Evolutionary conservation across 2,113 vertebrate genomes (phyloP).

Genomic region (Laticauda colubrina): DNA sequence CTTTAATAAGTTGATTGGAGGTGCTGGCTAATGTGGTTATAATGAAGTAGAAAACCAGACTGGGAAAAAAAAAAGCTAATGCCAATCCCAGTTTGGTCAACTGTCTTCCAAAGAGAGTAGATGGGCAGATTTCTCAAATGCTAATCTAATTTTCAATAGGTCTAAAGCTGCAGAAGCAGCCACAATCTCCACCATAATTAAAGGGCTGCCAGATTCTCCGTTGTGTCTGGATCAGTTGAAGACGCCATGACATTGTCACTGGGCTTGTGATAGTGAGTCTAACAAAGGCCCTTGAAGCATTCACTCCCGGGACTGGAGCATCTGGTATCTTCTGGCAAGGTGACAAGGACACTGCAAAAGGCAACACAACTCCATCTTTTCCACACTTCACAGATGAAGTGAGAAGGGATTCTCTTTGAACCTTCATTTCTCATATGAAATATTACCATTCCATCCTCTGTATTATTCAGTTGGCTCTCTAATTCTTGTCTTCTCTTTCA

Average conservation of each 20-base stretch:
- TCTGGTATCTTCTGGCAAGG: slow-evolving; percentile 14
- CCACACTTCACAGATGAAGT: neutral
- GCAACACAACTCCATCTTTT: neutral
- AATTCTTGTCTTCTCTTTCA: neutral
- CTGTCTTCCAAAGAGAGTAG: slow-evolving; percentile 61
- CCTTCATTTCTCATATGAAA: neutral
- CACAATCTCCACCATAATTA: slow-evolving; percentile 68
- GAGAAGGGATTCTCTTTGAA: neutral
- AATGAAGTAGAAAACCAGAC: slow-evolving; percentile 73
- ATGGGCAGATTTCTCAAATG: slow-evolving; percentile 46
- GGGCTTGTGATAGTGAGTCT: slow-evolving; percentile 43
- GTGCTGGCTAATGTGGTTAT: slow-evolving; percentile 63
- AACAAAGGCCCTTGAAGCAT: slow-evolving; percentile 49
- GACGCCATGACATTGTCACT: slow-evolving; percentile 38
- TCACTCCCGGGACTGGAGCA: slow-evolving; percentile 15
- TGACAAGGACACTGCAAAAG: slow-evolving; percentile 51
- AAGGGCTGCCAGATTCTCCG: slow-evolving; percentile 64
- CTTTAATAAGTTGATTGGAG: slow-evolving; percentile 69
- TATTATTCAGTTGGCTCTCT: neutral
- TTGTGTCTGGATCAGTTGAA: slow-evolving; percentile 55
- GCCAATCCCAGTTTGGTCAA: slow-evolving; percentile 56
- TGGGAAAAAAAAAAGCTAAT: slow-evolving; percentile 60
- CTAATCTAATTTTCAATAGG: slow-evolving; percentile 71
- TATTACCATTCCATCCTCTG: neutral
- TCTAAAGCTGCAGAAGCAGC: slow-evolving; percentile 55